phyloP scores from a whole-genome alignment of 2,113 vertebrate genomes.

The Crotalus helleri region DNA sequence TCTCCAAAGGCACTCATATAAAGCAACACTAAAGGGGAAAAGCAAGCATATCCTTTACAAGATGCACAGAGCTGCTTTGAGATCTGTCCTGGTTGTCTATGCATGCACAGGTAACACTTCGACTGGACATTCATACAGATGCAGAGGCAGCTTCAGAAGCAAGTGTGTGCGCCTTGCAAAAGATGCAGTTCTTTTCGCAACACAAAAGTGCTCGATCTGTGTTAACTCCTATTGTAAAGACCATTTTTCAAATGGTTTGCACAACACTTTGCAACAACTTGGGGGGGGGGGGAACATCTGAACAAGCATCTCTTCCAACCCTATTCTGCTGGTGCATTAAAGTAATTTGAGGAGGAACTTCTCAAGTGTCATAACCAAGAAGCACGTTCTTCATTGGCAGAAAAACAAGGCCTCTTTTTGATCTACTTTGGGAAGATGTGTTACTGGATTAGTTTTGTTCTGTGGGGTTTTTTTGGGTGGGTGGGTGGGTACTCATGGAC shows the following conservation, averaged over 20 bases:
- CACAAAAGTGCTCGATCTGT: background rate
- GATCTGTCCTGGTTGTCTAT: background rate
- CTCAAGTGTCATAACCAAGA: background rate
- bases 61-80: background rate
- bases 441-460: background rate
- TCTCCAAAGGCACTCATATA: background rate
- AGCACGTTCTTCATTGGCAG: background rate
- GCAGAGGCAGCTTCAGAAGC: background rate
- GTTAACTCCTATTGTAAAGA: background rate
- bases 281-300: background rate
- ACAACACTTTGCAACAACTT: background rate
- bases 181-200: background rate
- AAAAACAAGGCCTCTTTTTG: background rate
- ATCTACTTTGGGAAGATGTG: background rate
- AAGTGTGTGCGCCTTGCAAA: background rate
- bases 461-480: background rate
- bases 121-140: background rate
- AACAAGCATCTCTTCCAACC: background rate
- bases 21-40: background rate
- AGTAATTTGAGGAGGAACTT: background rate
- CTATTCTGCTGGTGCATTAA: background rate
- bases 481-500: background rate
- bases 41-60: background rate
- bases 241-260: background rate
- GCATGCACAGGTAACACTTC: background rate